These are phyloP conservation scores for Caloenas nicobarica DNA, from an alignment of 2,113 vertebrate species.

Conservation along the genomic window DNA sequence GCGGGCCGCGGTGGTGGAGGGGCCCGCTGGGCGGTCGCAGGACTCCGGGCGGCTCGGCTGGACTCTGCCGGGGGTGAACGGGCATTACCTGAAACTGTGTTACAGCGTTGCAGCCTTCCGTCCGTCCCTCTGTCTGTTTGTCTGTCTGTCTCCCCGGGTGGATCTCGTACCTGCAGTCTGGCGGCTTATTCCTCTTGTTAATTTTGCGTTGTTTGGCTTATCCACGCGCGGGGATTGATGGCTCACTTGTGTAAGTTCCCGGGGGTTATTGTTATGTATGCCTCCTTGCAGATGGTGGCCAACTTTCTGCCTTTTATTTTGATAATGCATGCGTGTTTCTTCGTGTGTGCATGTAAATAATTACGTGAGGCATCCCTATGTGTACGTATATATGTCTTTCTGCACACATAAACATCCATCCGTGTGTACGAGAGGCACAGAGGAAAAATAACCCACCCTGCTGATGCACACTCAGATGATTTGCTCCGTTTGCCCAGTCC, in stretches of 20 bases:
- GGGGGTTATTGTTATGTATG: constrained; percentile 34
- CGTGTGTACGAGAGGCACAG: neutral
- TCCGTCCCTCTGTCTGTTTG: neutral
- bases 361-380: neutral
- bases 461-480: neutral
- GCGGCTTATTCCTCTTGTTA: neutral
- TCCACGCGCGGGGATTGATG: constrained; percentile 34
- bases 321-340: neutral
- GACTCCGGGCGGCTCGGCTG: constrained; percentile 28
- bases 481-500: constrained; percentile 34
- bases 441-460: constrained; percentile 4
- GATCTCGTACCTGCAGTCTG: constrained; percentile 40
- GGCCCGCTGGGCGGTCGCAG: constrained; percentile 1
- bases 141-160: neutral
- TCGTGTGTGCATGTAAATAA: neutral
- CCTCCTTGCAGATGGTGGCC: constrained; percentile 56
- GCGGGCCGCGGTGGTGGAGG: constrained; percentile 33
- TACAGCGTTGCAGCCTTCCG: neutral
- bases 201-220: constrained; percentile 54
- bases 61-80: neutral
- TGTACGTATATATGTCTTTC: neutral
- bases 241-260: constrained; percentile 70
- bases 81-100: constrained; percentile 64
- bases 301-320: constrained; percentile 72
- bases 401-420: neutral